Evolutionary conservation across 2,113 vertebrate genomes (phyloP), one percentile per base, ranked within the genome.

Genomic region (Neomonachus schauinslandi): DNA sequence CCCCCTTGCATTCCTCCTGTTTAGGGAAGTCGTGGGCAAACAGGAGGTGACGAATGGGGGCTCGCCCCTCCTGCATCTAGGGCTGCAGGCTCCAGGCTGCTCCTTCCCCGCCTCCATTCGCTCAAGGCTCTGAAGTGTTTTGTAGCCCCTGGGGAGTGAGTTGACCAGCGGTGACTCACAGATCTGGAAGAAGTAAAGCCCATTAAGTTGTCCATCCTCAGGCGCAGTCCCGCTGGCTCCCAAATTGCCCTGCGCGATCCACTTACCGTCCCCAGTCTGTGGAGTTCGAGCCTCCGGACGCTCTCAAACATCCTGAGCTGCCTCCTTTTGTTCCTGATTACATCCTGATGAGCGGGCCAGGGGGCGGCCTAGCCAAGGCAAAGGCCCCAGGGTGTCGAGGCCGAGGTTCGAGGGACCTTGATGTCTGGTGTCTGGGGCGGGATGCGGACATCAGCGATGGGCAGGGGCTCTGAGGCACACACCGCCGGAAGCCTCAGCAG

Each of bases 241-340:
- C 42, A 63, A 4, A 51, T 2, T 51, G 65, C 24, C 21, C 53
- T 33, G 33, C 13, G 7, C 0, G 0, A 71, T 8, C 36, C 36
- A 8, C 88, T 28, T 14, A 1, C 0, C 0, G 24, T 92, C 57
- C 39, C 65, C 14, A 55, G 42, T 15, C 21, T 42, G 13, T 3
- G 21, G 22, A 53, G 26, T 22, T 15, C 42, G 53, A 24, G 81
- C 36, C 59, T 53, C 49, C 49, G 5, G 36, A 33, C 15, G 16
- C 55, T 12, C 11, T 12, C 9, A 61, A 22, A 31, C 15, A 4
- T 22, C 55, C 21, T 14, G 26, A 19, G 26, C 65, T 31, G 11
- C 49, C n/a, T 42, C 42, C 71, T 79, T 14, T 55, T 42, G 5
- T 55, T 67, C n/a, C 83, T 7, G 11, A 2, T 69, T 67, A 33